Percentiles rank a stretch among this genome's conserved stretches.
Conservation (phyloP, 2,888 invertebrate species). For the Steinernema scapterisci region DNA sequence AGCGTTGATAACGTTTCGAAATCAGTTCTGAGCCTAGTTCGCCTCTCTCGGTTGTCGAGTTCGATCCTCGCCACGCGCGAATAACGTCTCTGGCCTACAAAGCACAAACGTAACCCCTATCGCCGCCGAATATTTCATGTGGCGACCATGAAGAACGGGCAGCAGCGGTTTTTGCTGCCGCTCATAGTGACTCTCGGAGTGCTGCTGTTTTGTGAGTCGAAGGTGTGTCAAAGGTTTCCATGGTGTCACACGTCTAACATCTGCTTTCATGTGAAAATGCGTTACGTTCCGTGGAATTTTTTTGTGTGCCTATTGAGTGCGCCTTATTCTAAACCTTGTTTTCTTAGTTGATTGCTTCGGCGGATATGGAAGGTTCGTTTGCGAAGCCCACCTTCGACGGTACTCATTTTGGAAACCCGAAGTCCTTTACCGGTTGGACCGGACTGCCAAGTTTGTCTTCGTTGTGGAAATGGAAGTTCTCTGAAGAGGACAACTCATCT, state of each 20-base stretch:
- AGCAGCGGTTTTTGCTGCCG: neutral
- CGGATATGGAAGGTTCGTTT: neutral
- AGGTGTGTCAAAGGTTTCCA: neutral
- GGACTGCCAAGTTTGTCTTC: conserved; percentile 48
- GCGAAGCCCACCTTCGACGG: conserved; percentile 28
- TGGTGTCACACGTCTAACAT: too few species aligned
- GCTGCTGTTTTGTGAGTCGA: neutral
- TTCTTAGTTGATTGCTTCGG: too few species aligned
- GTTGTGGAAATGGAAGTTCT: conserved; percentile 41
- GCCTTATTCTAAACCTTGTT: too few species aligned
- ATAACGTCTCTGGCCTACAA: too few species aligned
- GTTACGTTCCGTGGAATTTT: neutral
- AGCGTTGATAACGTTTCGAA: too few species aligned
- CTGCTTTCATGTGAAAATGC: neutral
- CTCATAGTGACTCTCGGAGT: neutral
- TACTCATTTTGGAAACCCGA: conserved; percentile 48
- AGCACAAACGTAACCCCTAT: too few species aligned
- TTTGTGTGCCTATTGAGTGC: too few species aligned
- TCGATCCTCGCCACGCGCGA: too few species aligned
- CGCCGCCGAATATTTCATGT: too few species aligned
- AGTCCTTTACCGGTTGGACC: conserved; percentile 54
- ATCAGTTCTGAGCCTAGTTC: too few species aligned
- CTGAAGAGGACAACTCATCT: conserved; percentile 45
- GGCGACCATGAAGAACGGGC: too few species aligned
- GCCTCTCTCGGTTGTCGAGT: too few species aligned